Evolutionary conservation across 2,888 invertebrate genomes (phyloP).

Genomic region (Tenthredo notha): DNA sequence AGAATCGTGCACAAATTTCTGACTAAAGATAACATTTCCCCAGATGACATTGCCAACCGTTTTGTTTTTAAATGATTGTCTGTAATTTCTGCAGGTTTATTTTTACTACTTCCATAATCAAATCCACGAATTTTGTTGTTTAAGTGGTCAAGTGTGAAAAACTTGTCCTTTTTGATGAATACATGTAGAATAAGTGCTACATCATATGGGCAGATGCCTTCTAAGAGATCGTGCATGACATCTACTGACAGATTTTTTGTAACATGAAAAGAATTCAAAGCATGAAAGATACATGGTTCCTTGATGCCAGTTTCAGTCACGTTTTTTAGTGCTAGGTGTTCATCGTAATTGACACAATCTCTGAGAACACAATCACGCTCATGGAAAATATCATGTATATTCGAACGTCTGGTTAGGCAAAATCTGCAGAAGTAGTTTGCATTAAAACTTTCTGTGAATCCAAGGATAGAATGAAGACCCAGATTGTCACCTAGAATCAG

Average conservation of each 20-base stretch:
- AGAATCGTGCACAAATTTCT: neutral
- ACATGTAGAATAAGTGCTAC: slow-evolving; percentile 31
- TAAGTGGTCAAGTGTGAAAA: slow-evolving; percentile 43
- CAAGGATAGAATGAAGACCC: slow-evolving; percentile 54
- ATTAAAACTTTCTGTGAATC: slow-evolving; percentile 60
- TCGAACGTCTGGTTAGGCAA: slow-evolving; percentile 58
- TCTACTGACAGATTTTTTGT: slow-evolving; percentile 58
- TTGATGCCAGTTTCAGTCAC: slow-evolving; percentile 60
- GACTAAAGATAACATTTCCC: neutral
- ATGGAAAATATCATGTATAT: slow-evolving; percentile 56
- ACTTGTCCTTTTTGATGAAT: slow-evolving; percentile 46
- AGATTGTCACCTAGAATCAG: slow-evolving; percentile 58
- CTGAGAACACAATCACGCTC: slow-evolving; percentile 54
- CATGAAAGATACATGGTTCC: slow-evolving; percentile 42
- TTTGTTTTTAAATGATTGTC: slow-evolving; percentile 36
- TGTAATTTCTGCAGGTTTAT: slow-evolving; percentile 52
- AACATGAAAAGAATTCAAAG: slow-evolving; percentile 58
- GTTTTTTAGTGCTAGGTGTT: slow-evolving; percentile 53
- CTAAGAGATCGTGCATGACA: slow-evolving; percentile 64
- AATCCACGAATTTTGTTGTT: slow-evolving; percentile 52
- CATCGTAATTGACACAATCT: slow-evolving; percentile 57
- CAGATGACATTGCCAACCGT: neutral
- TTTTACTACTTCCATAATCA: slow-evolving; percentile 49
- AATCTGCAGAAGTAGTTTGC: slow-evolving; percentile 60
- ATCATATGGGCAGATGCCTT: slow-evolving; percentile 63